Conservation (phyloP, 2,797 vertebrate genomes). For the Lacerta bilineata region DNA sequence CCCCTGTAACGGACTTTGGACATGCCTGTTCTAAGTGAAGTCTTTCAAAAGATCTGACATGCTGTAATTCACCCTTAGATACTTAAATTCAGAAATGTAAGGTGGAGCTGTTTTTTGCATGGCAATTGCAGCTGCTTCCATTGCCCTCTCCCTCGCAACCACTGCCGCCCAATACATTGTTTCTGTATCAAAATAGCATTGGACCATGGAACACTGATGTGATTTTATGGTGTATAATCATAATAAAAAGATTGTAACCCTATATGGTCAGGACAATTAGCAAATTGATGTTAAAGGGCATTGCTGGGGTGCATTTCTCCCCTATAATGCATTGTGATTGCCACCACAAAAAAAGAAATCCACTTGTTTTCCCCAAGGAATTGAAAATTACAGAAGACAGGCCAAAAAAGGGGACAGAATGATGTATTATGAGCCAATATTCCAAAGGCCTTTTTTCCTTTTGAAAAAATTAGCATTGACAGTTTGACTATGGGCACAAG, state of each 20-base stretch:
- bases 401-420: not conserved
- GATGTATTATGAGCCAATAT: not conserved
- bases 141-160: fast-evolving
- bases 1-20: too few relatives aligned
- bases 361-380: not conserved
- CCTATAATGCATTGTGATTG: not conserved
- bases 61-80: not conserved
- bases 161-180: not conserved
- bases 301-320: not conserved
- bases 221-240: not conserved
- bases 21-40: not conserved
- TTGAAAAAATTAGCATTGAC: constrained; percentile 6
- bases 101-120: not conserved
- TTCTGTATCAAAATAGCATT: not conserved
- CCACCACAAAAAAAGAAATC: not conserved
- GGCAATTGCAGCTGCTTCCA: not conserved
- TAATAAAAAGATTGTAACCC: not conserved
- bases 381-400: not conserved
- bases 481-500: not conserved
- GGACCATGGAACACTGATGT: not conserved
- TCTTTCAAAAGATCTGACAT: not conserved
- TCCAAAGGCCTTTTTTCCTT: not conserved
- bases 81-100: not conserved
- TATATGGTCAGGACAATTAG: not conserved
- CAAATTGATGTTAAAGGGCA: not conserved